These are phyloP conservation scores for Metopolophium dirhodum DNA, from an alignment of 1,140 invertebrate genomes.

Conservation along the genomic window DNA sequence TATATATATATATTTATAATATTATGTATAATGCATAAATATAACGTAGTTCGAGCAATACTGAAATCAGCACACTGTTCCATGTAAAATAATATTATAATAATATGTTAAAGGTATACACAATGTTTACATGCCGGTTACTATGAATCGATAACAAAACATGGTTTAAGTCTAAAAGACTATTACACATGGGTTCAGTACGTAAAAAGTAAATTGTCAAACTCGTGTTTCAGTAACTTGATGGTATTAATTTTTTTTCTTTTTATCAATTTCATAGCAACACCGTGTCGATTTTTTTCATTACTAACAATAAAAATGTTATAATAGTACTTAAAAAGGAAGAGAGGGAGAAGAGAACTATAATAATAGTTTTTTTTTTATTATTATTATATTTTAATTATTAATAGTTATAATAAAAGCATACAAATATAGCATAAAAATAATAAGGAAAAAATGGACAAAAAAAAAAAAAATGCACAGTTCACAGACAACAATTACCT, in stretches of 20 bases:
- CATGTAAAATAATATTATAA: background rate
- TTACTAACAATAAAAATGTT: background rate
- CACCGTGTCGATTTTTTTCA: background rate
- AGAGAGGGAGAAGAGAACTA: background rate
- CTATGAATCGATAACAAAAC: background rate
- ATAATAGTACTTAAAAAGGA: slow-evolving; percentile 20
- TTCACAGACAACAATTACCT: slow-evolving; percentile 49
- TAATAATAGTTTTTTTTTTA: slow-evolving; percentile 31
- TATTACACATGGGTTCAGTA: background rate
- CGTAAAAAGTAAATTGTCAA: background rate
- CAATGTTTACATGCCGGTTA: background rate
- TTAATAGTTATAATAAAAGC: slow-evolving; percentile 47
- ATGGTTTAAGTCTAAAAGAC: background rate
- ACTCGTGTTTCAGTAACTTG: background rate
- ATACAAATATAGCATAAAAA: slow-evolving; percentile 48
- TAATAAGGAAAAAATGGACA: background rate
- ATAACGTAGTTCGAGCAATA: slow-evolving; percentile 41
- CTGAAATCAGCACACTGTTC: slow-evolving; percentile 28
- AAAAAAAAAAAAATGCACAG: slow-evolving; percentile 39
- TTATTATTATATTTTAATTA: slow-evolving; percentile 16
- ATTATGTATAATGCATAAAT: slow-evolving; percentile 14
- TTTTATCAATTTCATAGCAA: background rate
- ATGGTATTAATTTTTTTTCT: background rate
- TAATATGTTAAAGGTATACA: slow-evolving; percentile 27
- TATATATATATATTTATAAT: slow-evolving; percentile 20